phyloP scores from a whole-genome alignment of 2,113 vertebrate genomes.

The Trogon surrucura region DNA sequence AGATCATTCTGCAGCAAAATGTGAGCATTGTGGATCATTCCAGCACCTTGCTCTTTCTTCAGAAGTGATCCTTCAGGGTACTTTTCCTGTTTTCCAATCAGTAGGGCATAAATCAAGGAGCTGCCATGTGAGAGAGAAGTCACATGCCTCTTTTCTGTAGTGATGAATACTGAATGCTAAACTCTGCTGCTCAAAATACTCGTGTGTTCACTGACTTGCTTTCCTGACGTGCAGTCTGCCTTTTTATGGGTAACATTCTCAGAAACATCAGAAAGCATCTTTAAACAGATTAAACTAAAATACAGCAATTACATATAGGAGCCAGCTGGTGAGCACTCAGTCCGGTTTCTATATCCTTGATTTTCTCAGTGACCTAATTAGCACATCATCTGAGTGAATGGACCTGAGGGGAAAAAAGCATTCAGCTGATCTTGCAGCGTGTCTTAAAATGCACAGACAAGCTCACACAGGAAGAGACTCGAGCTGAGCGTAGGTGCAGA shows the following conservation, averaged over 20 bases:
- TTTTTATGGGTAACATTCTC: slow-evolving; percentile 6
- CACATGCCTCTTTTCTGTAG: not conserved
- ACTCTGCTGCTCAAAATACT: not conserved
- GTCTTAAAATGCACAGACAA: not conserved
- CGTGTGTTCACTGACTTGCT: not conserved
- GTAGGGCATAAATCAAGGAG: not conserved
- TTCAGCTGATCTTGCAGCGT: not conserved
- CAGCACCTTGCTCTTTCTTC: not conserved
- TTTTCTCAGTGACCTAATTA: slow-evolving; percentile 41
- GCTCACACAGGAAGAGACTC: not conserved
- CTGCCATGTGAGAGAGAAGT: slow-evolving; percentile 33
- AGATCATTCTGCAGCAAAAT: not conserved
- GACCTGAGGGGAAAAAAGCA: not conserved
- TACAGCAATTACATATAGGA: not conserved
- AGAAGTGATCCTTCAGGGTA: not conserved
- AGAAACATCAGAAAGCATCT: not conserved
- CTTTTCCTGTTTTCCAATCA: not conserved
- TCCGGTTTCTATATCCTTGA: not conserved
- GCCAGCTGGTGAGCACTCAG: fast-evolving
- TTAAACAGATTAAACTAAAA: slow-evolving; percentile 6
- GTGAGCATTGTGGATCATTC: fast-evolving
- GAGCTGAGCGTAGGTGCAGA: not conserved
- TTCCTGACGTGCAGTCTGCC: not conserved
- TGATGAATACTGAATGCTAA: slow-evolving; percentile 7
- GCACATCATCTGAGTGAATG: not conserved